These are phyloP conservation scores for Lycaon pictus DNA, from an alignment of 2,113 vertebrate genomes.

Conservation along the genomic window DNA sequence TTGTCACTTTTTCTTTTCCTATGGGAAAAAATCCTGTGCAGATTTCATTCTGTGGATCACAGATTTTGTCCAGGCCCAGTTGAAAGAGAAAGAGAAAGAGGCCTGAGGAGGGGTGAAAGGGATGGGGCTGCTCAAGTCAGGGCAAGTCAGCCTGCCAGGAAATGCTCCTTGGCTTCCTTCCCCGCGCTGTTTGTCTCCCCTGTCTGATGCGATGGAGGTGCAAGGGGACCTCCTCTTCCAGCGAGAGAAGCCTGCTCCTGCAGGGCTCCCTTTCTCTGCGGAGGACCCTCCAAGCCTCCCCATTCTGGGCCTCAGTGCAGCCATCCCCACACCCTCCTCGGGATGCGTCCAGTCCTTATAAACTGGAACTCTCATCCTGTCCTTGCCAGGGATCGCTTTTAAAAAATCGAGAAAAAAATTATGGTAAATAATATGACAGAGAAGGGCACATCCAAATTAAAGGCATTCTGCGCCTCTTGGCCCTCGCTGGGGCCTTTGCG, in stretches of 20 bases:
- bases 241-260: neutral
- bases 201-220: neutral
- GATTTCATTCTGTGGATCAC: neutral
- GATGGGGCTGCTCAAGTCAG: neutral
- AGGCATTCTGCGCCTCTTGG: neutral
- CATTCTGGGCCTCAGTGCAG: neutral
- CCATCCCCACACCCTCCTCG: neutral
- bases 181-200: neutral
- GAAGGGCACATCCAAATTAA: neutral
- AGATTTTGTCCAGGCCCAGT: neutral
- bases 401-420: neutral
- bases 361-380: neutral
- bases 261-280: rapidly evolving
- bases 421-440: neutral
- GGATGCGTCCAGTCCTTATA: neutral
- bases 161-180: neutral
- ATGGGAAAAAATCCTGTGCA: neutral
- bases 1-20: neutral
- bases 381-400: neutral
- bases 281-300: neutral
- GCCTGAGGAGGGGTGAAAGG: neutral
- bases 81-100: neutral
- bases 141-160: neutral
- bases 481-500: neutral
- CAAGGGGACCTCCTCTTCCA: neutral